phyloP scores from a whole-genome alignment of 1,140 invertebrate species.

The Bombus consobrinus region DNA sequence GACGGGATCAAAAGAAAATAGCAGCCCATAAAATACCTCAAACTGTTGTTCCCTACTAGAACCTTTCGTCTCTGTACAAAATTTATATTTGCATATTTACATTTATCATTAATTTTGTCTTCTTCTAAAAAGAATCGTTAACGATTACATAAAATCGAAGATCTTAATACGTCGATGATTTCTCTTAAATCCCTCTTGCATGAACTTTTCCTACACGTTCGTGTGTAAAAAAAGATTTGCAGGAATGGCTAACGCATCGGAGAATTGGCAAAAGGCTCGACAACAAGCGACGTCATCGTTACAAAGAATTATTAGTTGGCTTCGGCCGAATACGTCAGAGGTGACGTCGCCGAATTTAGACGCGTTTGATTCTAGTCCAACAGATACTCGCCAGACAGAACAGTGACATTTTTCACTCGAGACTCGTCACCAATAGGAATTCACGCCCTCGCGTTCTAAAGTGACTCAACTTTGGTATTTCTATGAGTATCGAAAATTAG shows the following conservation, averaged over 20 bases:
- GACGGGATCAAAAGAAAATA: slow-evolving; percentile 2
- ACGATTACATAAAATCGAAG: not conserved
- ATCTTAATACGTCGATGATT: not conserved
- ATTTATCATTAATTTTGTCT: not conserved
- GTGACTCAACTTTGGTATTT: slow-evolving; percentile 14
- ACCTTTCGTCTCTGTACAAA: no score
- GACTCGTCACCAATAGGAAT: not conserved
- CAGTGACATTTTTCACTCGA: not conserved
- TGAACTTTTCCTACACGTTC: no score
- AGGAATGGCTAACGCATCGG: not conserved
- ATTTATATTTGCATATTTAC: not conserved
- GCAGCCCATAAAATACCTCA: not conserved
- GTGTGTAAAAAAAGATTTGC: not conserved
- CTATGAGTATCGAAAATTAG: no score
- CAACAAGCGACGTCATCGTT: not conserved
- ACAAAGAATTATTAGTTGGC: slow-evolving; percentile 12
- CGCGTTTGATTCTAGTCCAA: slow-evolving; percentile 27
- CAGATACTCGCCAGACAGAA: not conserved
- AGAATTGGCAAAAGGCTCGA: slow-evolving; percentile 20
- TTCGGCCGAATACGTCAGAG: not conserved
- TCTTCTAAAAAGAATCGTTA: not conserved
- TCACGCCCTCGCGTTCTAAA: not conserved
- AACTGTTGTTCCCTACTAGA: not conserved
- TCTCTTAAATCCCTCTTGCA: no score
- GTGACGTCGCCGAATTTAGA: slow-evolving; percentile 27